phyloP scores from a whole-genome alignment of 2,113 vertebrate species.

The Mus musculus region DNA sequence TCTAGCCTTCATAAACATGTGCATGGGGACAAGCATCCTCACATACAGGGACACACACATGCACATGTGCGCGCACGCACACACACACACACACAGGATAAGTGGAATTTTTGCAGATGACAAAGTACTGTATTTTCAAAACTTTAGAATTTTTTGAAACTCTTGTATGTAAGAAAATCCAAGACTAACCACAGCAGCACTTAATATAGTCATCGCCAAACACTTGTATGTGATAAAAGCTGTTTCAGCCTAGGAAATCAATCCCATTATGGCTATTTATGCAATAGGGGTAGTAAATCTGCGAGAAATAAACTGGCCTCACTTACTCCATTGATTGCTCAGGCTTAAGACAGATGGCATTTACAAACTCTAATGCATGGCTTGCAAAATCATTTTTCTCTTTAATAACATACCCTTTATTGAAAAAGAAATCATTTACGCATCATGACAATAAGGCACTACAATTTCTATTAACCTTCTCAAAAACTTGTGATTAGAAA shows the following conservation, averaged over 20 bases:
- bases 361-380: slow-evolving; percentile 82
- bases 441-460: slow-evolving; percentile 75
- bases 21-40: not conserved
- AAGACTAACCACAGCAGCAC: slow-evolving; percentile 82
- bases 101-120: not conserved
- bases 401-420: slow-evolving; percentile 84
- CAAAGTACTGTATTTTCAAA: not conserved
- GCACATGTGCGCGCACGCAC: rapidly evolving
- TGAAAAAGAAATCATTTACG: slow-evolving; percentile 85
- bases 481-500: slow-evolving; percentile 75
- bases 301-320: slow-evolving; percentile 82
- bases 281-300: slow-evolving; percentile 79
- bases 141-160: slow-evolving; percentile 63
- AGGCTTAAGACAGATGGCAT: slow-evolving; percentile 84
- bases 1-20: not conserved
- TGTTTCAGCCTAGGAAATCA: slow-evolving; percentile 80
- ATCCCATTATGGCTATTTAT: slow-evolving; percentile 88
- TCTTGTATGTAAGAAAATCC: slow-evolving; percentile 70
- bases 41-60: not conserved
- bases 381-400: slow-evolving; percentile 85
- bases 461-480: slow-evolving; percentile 81
- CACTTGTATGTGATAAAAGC: slow-evolving; percentile 81
- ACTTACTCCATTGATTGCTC: slow-evolving; percentile 85
- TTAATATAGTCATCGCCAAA: slow-evolving; percentile 84
- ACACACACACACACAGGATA: not conserved